These are phyloP conservation scores for Ibycter americanus DNA, from an alignment of 2,797 vertebrate species.

Conservation along the genomic window DNA sequence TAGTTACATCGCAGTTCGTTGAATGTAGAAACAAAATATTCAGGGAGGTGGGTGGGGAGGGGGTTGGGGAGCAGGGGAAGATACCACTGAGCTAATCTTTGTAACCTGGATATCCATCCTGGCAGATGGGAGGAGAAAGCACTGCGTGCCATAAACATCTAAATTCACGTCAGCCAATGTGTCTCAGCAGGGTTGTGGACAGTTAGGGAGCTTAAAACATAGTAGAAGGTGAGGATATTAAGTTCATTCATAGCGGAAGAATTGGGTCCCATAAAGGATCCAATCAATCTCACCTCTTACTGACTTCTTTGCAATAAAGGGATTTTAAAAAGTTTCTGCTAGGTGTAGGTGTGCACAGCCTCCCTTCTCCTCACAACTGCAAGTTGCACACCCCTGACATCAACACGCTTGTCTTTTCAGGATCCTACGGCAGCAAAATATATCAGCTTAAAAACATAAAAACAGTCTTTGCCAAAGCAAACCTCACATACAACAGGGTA, in stretches of 20 bases:
- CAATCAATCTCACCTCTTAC: neutral
- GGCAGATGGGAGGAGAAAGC: neutral
- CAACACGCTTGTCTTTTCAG: neutral
- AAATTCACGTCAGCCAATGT: neutral
- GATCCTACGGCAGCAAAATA: neutral
- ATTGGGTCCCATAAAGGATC: neutral
- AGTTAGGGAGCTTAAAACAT: neutral
- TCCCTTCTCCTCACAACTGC: neutral
- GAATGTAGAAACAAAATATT: neutral
- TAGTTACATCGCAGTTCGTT: neutral
- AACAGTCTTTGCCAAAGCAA: neutral
- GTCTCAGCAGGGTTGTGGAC: neutral
- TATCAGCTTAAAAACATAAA: slow-evolving; percentile 4
- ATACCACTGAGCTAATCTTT: neutral
- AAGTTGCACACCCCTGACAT: neutral
- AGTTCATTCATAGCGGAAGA: neutral
- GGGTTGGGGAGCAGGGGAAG: neutral
- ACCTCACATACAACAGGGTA: neutral
- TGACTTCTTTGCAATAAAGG: neutral
- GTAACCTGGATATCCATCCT: neutral
- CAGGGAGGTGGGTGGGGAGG: accelerated
- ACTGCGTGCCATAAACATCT: neutral
- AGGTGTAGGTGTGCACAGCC: neutral
- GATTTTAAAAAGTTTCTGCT: neutral
- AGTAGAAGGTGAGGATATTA: neutral